Base-by-base conservation (phyloP, 2,888 invertebrate genomes). In the Melipona beecheii region DNA sequence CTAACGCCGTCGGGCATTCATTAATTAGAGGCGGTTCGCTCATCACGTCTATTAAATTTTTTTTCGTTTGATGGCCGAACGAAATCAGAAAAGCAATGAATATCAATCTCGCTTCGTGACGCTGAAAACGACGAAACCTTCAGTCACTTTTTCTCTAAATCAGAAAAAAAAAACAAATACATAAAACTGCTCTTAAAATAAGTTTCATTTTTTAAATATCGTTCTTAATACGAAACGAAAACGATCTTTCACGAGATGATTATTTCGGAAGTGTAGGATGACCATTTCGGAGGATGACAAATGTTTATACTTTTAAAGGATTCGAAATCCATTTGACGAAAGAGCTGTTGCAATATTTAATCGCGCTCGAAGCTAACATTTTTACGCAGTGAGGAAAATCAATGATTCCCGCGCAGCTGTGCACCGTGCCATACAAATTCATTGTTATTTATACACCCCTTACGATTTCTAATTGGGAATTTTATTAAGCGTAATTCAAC, bases 1-100 rank as follows among this genome's bases (percentile, higher is more conserved):
- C 43, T 82, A 73, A 58, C 31, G 62, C 82, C 79, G 81, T 81
- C 74, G 86, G 75, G 77, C 74, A 84, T 88, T 87, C 89, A 84
- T 89, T 89, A 89, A 89, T 89, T 88, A 84, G 74, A 75, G 56
- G 56, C 56, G 60, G 72, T 58, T 31, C 58, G 69, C 31, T 66
- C 70, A 81, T 58, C 78, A 69, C 71, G 75, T 81, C 70, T 78
- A 82, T 87, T 43, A 43, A 9, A 43, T 43, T 43, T 86, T 80
- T 78, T 80, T 83, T 75, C 43, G 21, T 50, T 65, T 68, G 65
- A 73, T 69, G 74, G 43, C 62, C 65, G 56, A 72, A 64, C 60
- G 65, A 72, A 69, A 43, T 13, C 60, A 56, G 64, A 36, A 60
- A 71, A 79, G 78, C 79, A 83, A 81, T 70, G 72, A 71, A 60